Evolutionary conservation across 1,140 invertebrate species (phyloP), one percentile per base, ranked within the genome.

Genomic region (Musca vetustissima): DNA sequence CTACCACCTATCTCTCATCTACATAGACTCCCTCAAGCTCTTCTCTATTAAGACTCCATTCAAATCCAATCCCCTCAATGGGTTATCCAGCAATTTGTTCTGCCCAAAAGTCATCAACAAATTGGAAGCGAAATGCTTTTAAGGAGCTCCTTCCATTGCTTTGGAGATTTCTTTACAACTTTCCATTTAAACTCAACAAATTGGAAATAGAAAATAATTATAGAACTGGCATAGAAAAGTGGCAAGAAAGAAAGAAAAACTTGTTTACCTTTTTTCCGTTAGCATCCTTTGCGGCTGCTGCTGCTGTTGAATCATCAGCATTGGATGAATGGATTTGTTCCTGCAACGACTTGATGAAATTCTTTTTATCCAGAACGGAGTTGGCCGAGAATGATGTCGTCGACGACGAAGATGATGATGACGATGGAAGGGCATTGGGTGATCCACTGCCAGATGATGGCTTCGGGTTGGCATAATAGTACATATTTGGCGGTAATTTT

Each of bases 401-500:
- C 73, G 67, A 77, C n/a, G n/a, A n/a, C n/a, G n/a, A n/a, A n/a
- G n/a, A n/a, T n/a, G n/a, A n/a, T 75, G 73, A 32, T 28, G 57
- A 32, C 17, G 57, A 43, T 36, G 28, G 17, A 21, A 32, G 17
- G n/a, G 28, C 28, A 69, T 61, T 72, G 43, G 50, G 61, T 22
- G 32, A 55, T 19, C 49, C 61, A 24, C 47, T 73, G 22, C 86
- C 85, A 8, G 83, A 84, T 1, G 82, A 78, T 0, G 87, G 84
- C 57, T 84, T 85, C 9, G 86, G 85, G 73, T 89, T 85, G 3
- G 87, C 87, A 81, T 93, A 93, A 77, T 92, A 93, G 71, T 89
- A 89, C n/a, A 87, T 89, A 82, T 90, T 91, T 4, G 91, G 90
- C 1, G 91, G 91, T 17, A 93, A 83, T 78, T 93, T 93, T 69